Base-by-base conservation (phyloP, 2,888 invertebrate species). In the Synergus japonicus region DNA sequence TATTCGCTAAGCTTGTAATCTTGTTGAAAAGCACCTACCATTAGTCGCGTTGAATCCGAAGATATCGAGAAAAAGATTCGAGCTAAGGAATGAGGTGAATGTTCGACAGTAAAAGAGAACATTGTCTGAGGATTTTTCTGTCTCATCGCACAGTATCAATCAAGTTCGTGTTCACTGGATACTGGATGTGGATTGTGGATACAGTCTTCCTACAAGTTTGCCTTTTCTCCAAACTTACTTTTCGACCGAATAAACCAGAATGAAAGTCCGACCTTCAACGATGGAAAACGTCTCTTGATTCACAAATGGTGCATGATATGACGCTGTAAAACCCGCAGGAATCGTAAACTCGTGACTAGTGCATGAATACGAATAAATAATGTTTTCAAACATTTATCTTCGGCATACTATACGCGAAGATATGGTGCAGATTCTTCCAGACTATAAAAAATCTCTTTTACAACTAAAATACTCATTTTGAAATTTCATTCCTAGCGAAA, bases 51-150 rank as follows among this genome's bases (percentile, higher is more conserved):
- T 54, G n/a, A 54, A 18, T 54, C 54, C 8, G 9, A n/a, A n/a
- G n/a, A 54, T 54, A 54, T 43, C 43, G n/a, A 43, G 43, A 41
- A 67, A 41, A 41, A 4, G 13, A 43, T 44, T 46, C 43, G 58
- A 43, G 44, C 43, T 63, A n/a, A 63, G 0, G 18, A 22, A 22
- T 22, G n/a, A 63, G 54, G 54, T n/a, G 73, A 54, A 15, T 73
- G 49, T 12, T 73, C 54, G 49, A 41, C 29, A 41, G 54, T 73
- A 73, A 73, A 73, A 37, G n/a, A n/a, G 49, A 54, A 73, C 49
- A 73, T 73, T 73, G 49, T 69, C 69, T 69, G 54, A 73, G 73
- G 73, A 41, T 73, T 73, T 37, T 73, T 73, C 73, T 73, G 73
- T 54, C 49, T 73, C 54, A 54, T 54, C 73, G 73, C 37, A 73